Conservation (phyloP, 2,797 vertebrate genomes). For the Hapalemur alaotrensis region DNA sequence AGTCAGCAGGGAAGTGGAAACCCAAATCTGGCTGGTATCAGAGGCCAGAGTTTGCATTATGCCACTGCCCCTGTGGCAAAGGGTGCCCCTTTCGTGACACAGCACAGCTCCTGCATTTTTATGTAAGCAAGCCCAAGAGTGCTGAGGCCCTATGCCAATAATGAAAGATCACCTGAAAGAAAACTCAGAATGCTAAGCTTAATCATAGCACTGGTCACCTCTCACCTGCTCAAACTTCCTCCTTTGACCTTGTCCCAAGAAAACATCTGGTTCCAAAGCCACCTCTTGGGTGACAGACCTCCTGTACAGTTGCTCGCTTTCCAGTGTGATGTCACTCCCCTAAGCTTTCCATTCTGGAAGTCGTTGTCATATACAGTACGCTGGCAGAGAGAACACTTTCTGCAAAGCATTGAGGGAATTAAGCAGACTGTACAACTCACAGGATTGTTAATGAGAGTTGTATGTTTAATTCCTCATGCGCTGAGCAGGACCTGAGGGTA, state of each 20-base stretch:
- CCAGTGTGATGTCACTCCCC: not conserved
- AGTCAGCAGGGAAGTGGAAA: not conserved
- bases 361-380: not conserved
- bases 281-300: conserved; percentile 30
- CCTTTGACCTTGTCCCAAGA: not conserved
- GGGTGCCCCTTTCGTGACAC: not conserved
- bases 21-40: not conserved
- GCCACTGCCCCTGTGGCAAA: not conserved
- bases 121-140: not conserved
- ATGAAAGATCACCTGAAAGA: not conserved
- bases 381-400: conserved; percentile 3
- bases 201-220: not conserved
- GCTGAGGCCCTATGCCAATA: not conserved
- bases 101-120: not conserved
- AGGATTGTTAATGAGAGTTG: conserved; percentile 47
- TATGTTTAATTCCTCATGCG: conserved; percentile 29
- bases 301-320: not conserved
- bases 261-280: conserved; percentile 5
- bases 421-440: conserved; percentile 12
- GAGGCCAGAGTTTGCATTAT: not conserved
- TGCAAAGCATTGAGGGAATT: not conserved
- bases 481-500: not conserved
- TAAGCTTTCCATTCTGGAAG: conserved; percentile 21
- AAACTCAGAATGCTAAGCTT: not conserved
- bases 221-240: not conserved